A percentile compares a stretch with the other conserved stretches of the same genome.
phyloP scores from a whole-genome alignment of 2,113 vertebrate genomes.

The Polypterus senegalus region DNA sequence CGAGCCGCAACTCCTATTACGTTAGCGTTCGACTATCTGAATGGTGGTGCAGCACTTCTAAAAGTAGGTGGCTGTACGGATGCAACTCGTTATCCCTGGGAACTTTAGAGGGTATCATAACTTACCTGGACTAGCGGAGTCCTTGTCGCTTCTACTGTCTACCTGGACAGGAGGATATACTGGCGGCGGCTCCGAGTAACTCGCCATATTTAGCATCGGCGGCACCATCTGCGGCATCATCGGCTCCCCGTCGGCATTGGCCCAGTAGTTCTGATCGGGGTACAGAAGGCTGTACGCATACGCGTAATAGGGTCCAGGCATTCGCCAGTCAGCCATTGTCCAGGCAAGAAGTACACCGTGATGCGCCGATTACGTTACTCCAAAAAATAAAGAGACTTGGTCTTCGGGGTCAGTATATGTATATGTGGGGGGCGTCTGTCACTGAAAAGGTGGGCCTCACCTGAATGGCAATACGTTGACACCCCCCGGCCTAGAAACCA shows the following conservation, averaged over 20 bases:
- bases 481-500: neutral
- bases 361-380: neutral
- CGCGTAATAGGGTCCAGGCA: conserved; percentile 45
- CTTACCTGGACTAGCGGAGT: neutral
- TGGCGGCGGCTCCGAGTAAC: neutral
- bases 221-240: no score
- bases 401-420: neutral
- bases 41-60: no score
- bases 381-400: neutral
- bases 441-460: neutral
- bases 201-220: no score
- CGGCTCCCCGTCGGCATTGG: no score
- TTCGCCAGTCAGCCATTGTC: conserved; percentile 48
- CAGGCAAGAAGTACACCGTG: neutral
- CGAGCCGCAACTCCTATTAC: no score
- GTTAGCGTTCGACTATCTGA: no score
- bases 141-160: neutral
- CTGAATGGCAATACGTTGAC: neutral
- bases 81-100: no score
- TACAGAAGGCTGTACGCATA: conserved; percentile 44
- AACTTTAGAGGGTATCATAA: neutral
- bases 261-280: conserved; percentile 18
- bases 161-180: neutral
- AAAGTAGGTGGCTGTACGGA: no score
- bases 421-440: neutral